Evolutionary conservation across 2,888 invertebrate genomes (phyloP), one percentile per base, ranked within the genome.

Genomic region (Dendrolimus houi): DNA sequence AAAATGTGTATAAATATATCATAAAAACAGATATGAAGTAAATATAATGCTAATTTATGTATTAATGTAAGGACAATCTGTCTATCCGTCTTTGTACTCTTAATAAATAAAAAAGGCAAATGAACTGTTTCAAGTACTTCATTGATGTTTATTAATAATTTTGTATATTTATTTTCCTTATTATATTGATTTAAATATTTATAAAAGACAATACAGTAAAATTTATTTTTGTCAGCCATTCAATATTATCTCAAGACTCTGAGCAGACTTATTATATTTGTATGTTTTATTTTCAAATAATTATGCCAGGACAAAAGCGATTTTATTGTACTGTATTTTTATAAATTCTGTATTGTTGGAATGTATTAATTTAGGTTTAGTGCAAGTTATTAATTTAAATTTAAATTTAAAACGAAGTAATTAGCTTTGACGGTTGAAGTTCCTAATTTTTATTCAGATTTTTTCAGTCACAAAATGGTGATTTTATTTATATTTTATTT

Each of bases 31-130:
- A 62, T 71, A 64, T 68, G 6, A 29, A 29, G 29, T 62, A 68
- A 66, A 67, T 71, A 70, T 72, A 75, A 72, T 72, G 71, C 6
- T 70, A 67, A 70, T 63, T 72, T 77, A 77, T 76, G 77, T 75
- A 73, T 71, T 59, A 70, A 75, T 65, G 66, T 70, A 67, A 69
- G 64, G 69, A 69, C 66, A 59, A 67, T 7, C 66, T 70, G 60
- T 69, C 65, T 69, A 64, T 71, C 64, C 61, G 61, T 60, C 61
- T 52, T 54, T 13, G 8, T 55, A 58, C 47, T 47, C 9, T 47
- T 47, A 47, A 47, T 12, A 47, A 47, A 47, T 47, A 29, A 29
- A 29, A 17, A 17, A 17, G 17, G 17, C 29, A 29, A 29, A 29
- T 29, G 29, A 29, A 29, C 29, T 29, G 29, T 6, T 47, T 6